Base-by-base conservation (phyloP, 1,140 invertebrate genomes). In the Harpegnathos saltator region DNA sequence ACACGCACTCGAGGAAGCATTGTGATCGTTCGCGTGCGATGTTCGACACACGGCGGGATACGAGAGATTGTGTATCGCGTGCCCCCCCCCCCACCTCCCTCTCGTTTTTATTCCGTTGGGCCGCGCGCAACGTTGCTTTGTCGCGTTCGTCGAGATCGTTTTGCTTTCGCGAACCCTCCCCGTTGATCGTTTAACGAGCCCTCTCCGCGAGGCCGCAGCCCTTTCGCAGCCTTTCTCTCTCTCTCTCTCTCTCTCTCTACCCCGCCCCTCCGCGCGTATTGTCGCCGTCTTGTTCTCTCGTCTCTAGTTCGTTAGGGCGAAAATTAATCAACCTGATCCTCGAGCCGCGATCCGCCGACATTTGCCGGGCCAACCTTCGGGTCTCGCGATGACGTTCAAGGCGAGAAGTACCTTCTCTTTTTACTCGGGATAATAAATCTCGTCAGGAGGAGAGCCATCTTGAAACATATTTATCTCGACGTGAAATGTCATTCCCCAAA, bases 71-170 rank as follows among this genome's bases (percentile, higher is more conserved):
- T 19, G 15, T 12, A 48, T 66, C 33, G 75, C 33, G 14, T 38
- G 69, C 56, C 38, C 78, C n/a, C n/a, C n/a, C n/a, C n/a, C n/a
- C n/a, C n/a, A n/a, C n/a, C n/a, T n/a, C n/a, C n/a, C n/a, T n/a
- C n/a, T 26, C 33, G 63, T 80, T 69, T 44, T 71, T 71, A 58
- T 80, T 80, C 26, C 29, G n/a, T 29, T 26, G 44, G 54, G 48
- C 15, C 54, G 44, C 72, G 26, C 26, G 38, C 48, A n/a, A 26
- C 71, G 26, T 17, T 38, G 44, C 38, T 73, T 82, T 84, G 83
- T 84, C 52, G 15, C 61, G 12, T 52, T 19, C 29, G 58, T 61
- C 48, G 56, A 78, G 65, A 83, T 65, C 66, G 77, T 82, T 84
- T 85, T 74, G 71, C 44, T 86, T 48, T 73, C 72, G 19, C 59